Conservation (phyloP, 2,888 invertebrate genomes). For the Lumbricus terrestris region DNA sequence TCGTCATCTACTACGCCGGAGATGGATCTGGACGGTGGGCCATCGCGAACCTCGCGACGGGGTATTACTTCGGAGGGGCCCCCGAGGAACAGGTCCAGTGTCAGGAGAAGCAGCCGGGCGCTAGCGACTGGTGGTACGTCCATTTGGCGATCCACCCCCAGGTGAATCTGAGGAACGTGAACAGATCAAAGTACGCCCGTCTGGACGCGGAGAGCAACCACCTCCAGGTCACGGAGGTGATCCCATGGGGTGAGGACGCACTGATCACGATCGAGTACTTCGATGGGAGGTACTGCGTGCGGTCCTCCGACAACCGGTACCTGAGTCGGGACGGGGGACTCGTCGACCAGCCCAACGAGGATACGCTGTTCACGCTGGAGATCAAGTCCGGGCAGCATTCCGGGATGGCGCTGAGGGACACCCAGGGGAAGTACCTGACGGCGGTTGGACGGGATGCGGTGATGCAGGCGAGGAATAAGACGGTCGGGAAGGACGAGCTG, state of each 20-base stretch:
- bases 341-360: conserved; percentile 53
- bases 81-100: conserved; percentile 83
- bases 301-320: conserved; percentile 88
- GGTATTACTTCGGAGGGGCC: conserved; percentile 87
- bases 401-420: conserved; percentile 74
- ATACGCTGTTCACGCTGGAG: conserved; percentile 89
- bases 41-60: conserved; percentile 68
- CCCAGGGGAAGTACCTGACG: conserved; percentile 82
- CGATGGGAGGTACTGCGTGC: conserved; percentile 84
- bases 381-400: conserved; percentile 77
- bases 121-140: conserved; percentile 87
- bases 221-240: conserved; percentile 80
- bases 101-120: conserved; percentile 80
- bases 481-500: conserved; percentile 90
- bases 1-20: conserved; percentile 71
- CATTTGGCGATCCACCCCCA: conserved; percentile 92
- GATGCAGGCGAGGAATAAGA: conserved; percentile 86
- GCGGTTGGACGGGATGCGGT: conserved; percentile 95
- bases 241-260: conserved; percentile 96
- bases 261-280: conserved; percentile 88
- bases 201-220: conserved; percentile 69
- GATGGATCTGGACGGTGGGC: conserved; percentile 75
- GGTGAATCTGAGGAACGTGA: conserved; percentile 81
- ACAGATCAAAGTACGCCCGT: conserved; percentile 89
- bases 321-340: conserved; percentile 61